phyloP scores from a whole-genome alignment of 2,888 invertebrate species.

The Xestia c-nigrum region DNA sequence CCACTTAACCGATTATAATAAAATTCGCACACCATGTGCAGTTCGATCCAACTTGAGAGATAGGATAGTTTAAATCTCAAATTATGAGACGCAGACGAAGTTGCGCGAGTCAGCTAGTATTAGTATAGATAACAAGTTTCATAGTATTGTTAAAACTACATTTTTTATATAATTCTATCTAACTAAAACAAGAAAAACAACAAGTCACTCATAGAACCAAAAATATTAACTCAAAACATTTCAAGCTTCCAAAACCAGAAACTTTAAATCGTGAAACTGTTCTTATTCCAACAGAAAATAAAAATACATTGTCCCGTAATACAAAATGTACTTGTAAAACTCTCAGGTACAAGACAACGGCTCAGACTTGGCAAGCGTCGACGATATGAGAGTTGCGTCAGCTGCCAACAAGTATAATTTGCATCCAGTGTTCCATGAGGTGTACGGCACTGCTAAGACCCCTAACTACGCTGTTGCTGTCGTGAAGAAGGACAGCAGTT shows the following conservation, averaged over 20 bases:
- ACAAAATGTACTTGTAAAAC: neutral
- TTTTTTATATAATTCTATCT: neutral
- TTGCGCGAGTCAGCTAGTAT: no score
- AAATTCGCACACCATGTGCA: no score
- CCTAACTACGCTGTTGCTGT: conserved; percentile 92
- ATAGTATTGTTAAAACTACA: neutral
- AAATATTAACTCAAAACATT: neutral
- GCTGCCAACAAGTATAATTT: conserved; percentile 90
- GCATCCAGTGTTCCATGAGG: conserved; percentile 92
- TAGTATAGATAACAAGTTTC: neutral
- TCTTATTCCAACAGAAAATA: neutral
- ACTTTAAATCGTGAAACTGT: neutral
- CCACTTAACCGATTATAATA: no score
- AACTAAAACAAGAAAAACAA: neutral
- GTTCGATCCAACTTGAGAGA: no score
- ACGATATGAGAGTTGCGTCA: conserved; percentile 90
- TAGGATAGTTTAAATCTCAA: no score
- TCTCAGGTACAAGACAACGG: conserved; percentile 91
- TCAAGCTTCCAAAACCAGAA: neutral
- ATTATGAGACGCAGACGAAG: no score
- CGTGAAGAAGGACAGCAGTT: conserved; percentile 90
- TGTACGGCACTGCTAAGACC: conserved; percentile 89
- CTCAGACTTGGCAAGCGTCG: conserved; percentile 93
- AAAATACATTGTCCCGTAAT: neutral
- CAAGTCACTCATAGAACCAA: neutral